Conservation (phyloP, 2,113 vertebrate genomes). For the Sinosuthora webbiana region DNA sequence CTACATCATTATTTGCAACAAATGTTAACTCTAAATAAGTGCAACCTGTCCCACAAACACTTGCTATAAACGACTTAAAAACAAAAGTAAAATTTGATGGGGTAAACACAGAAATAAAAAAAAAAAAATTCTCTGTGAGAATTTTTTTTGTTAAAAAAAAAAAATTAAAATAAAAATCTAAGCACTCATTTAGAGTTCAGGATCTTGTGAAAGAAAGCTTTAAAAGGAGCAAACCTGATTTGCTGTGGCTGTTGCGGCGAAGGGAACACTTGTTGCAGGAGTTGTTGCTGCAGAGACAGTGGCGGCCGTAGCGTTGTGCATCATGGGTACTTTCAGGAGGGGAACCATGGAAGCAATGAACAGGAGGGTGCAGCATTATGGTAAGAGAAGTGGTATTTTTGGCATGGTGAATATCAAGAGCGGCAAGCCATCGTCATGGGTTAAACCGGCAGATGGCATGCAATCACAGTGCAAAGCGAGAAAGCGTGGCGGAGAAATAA, state of each 20-base stretch:
- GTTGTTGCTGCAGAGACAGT: slow-evolving; percentile 99
- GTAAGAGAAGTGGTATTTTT: slow-evolving; percentile 88
- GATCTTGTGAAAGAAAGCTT: slow-evolving; percentile 99
- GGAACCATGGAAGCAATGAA: slow-evolving; percentile 90
- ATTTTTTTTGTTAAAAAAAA: slow-evolving; percentile 79
- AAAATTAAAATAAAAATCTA: slow-evolving; percentile 68
- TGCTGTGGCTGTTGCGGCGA: slow-evolving; percentile 99
- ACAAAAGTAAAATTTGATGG: slow-evolving; percentile 83
- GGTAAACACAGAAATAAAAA: slow-evolving; percentile 81
- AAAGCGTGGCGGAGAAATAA: slow-evolving; percentile 92
- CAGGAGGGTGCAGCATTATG: slow-evolving; percentile 97
- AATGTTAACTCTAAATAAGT: slow-evolving; percentile 99
- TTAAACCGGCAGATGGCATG: slow-evolving; percentile 98
- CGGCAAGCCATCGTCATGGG: slow-evolving; percentile 93
- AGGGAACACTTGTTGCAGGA: slow-evolving; percentile 99
- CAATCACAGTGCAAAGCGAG: slow-evolving; percentile 97
- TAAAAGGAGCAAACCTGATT: slow-evolving; percentile 99
- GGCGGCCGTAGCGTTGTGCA: slow-evolving; percentile 99
- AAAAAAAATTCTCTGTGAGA: slow-evolving; percentile 83
- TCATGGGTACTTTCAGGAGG: slow-evolving; percentile 98
- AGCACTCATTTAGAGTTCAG: slow-evolving; percentile 98
- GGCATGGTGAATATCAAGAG: slow-evolving; percentile 93
- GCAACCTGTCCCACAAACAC: slow-evolving; percentile 82
- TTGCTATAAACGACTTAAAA: slow-evolving; percentile 79
- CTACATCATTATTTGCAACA: slow-evolving; percentile 86